Evolutionary conservation across 2,888 invertebrate species (phyloP), one percentile per base, ranked within the genome.

Genomic region (Cyaniris semiargus): DNA sequence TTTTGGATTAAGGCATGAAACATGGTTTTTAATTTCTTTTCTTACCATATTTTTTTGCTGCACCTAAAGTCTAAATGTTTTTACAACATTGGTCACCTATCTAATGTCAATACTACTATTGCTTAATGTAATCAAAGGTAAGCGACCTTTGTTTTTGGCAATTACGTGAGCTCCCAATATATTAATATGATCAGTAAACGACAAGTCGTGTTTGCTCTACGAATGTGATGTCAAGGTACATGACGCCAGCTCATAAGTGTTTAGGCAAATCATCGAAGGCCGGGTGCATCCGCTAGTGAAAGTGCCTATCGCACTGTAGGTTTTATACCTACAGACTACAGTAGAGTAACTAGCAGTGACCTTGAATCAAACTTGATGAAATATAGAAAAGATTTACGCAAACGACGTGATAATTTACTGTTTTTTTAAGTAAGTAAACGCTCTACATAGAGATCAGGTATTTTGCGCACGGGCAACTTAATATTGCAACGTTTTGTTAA

Each of bases 181-280:
- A 66, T 5, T 66, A 66, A 66, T 31, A 31, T 66, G 27, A 66
- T 66, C 66, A 66, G 23, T 66, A 66, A 66, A 66, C 66, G 15
- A 66, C 27, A 66, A 66, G 15, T 15, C 66, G 66, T 66, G 66
- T 66, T 66, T 66, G 13, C 66, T 66, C 27, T 66, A 31, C 23
- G 66, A 66, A 27, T 60, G 60, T 23, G 23, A 15, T 60, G 27
- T 66, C 66, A 66, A 66, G 66, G 66, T 66, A 31, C 21, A 60
- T 60, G 60, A 60, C 23, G 60, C 23, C 60, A 60, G 60, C 60
- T 3, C 13, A 60, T 91, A 93, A 93, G 87, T 88, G 84, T 83
- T 82, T 86, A 79, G 80, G 81, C 86, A 90, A 87, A 90, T 88
- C 79, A 83, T 78, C 81, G 89, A 93, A 93, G 93, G 92, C 90